Base-by-base conservation (phyloP, 2,113 vertebrate genomes). In the Stictonetta naevosa region DNA sequence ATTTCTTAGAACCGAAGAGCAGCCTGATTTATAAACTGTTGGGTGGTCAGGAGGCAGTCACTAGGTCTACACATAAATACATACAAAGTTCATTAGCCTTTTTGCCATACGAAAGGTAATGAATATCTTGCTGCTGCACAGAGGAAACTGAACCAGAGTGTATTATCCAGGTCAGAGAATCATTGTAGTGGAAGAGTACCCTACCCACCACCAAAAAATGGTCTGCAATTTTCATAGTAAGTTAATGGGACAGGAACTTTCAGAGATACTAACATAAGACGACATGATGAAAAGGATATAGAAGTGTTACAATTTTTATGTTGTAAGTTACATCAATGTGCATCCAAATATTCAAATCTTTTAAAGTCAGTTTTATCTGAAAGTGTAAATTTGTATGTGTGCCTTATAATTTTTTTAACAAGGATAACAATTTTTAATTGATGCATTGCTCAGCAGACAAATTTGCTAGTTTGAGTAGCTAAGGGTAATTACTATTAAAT, bases 11-110 rank as follows among this genome's bases (percentile, higher is more conserved):
- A 50, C 10, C 44, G 42, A 83, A 71, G 17, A 81, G 44, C 59
- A 29, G 42, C 48, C 55, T 64, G 62, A 34, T 31, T 58, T 83
- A 9, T 63, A 52, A 31, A 40, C 58, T 26, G 48, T 52, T 59
- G 48, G 23, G 40, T 53, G 36, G 55, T 50, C 77, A 59, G 55
- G 89, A 92, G 75, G 46, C 68, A 36, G 44, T 38, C n/a, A 7
- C 0, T 1, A 19, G 44, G 22, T 64, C 50, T 71, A 1, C 31
- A 16, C 6, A 4, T 48, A 56, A 36, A 58, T 17, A 48, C 2
- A 3, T 42, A 38, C 10, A 56, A 38, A 52, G 13, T 29, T 91
- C 4, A 0, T 19, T 64, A 1, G 0, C 28, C 5, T 0, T n/a
- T 80, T 64, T 76, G 58, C 5, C 0, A 0, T 62, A 6, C 6